Base-by-base conservation (phyloP, 1,140 invertebrate species). In the Chironomus tepperi region DNA sequence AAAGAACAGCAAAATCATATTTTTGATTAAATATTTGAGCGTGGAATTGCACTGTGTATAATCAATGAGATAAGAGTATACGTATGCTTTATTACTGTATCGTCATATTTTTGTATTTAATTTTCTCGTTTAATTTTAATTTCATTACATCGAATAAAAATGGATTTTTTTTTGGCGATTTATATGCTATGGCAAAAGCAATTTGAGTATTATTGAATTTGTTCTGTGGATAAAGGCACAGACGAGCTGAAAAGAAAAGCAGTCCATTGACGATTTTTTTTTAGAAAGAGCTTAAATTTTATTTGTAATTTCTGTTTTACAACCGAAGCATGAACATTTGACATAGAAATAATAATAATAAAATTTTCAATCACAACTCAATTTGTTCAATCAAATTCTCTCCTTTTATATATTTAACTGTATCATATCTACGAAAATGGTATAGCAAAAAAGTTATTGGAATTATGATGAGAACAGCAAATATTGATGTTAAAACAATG, bases 291-390 rank as follows among this genome's bases (percentile, higher is more conserved):
- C 12, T 12, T n/a, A 15, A 57, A 57, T 57, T 57, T 57, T 57
- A 57, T 57, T n/a, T 57, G 12, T 57, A n/a, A 57, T 57, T 57
- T 57, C 47, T 57, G 12, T 57, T 12, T 47, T 15, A 5, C 47
- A 57, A n/a, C 3, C 43, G 9, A 15, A 12, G 15, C 15, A 9
- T 47, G 12, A n/a, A 57, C n/a, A 57, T 57, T n/a, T 15, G 47
- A 57, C n/a, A 47, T 15, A 47, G 47, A 57, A 57, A 57, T 10
- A 10, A 57, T 12, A 57, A 70, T n/a, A 70, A 19, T 70, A 19
- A 19, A 19, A 19, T 70, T 70, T 70, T 70, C 65, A 19, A 70
- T 70, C 65, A 70, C 65, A 70, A 70, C 65, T 70, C 65, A 70
- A 70, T 70, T 70, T 70, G 65, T 19, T 70, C 65, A 70, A 70